These are phyloP conservation scores for Agrotis clavis DNA, from an alignment of 2,888 invertebrate species.

Conservation along the genomic window DNA sequence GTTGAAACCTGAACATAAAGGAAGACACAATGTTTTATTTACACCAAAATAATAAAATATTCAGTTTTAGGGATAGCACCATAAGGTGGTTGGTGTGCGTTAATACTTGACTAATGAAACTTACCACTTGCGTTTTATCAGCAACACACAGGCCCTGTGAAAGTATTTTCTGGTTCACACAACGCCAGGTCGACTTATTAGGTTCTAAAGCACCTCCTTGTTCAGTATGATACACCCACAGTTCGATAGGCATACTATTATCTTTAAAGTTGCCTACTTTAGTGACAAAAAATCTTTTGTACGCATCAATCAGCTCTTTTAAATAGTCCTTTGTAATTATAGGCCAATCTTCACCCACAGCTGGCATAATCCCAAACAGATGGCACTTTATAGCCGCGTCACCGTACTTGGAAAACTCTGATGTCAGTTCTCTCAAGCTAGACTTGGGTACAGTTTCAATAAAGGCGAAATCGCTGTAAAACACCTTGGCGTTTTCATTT, in stretches of 20 bases:
- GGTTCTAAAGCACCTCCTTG: constrained; percentile 93
- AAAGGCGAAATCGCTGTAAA: constrained; percentile 93
- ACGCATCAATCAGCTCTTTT: constrained; percentile 88
- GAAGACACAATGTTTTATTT: background rate
- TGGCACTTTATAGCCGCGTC: constrained; percentile 93
- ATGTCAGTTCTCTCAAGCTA: constrained; percentile 88
- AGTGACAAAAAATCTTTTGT: constrained; percentile 89
- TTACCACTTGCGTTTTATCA: constrained; percentile 78
- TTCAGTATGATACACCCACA: constrained; percentile 92
- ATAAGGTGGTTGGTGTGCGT: background rate
- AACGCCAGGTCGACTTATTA: constrained; percentile 91
- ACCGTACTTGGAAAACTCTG: constrained; percentile 87
- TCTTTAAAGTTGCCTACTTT: constrained; percentile 88
- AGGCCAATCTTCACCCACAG: constrained; percentile 93
- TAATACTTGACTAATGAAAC: constrained; percentile 17
- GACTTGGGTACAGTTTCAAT: constrained; percentile 85
- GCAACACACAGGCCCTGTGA: constrained; percentile 92
- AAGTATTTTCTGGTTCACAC: constrained; percentile 93
- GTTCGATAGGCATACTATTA: constrained; percentile 91
- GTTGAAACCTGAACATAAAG: constrained; percentile 38
- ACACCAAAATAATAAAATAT: background rate
- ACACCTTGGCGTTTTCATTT: constrained; percentile 87
- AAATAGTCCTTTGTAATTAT: constrained; percentile 92
- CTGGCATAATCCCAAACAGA: constrained; percentile 93
- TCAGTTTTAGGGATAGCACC: background rate